phyloP scores from a whole-genome alignment of 2,888 invertebrate genomes.

The Eilema caniola region DNA sequence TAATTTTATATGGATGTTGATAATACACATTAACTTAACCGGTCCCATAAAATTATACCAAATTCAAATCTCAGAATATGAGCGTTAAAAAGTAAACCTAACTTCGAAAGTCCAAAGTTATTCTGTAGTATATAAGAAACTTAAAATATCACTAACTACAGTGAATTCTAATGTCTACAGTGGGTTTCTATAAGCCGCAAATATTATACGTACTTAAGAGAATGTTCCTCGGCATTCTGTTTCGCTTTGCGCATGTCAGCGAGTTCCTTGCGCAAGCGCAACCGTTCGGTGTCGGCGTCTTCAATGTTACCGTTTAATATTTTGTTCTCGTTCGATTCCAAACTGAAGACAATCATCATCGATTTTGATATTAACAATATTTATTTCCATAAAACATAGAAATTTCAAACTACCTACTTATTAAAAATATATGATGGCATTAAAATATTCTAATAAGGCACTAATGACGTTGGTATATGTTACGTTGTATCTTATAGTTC shows the following conservation, averaged over 20 bases:
- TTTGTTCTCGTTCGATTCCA: conserved; percentile 71
- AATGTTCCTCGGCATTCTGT: conserved; percentile 86
- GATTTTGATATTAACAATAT: conserved; percentile 16
- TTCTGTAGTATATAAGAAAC: not conserved
- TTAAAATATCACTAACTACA: conserved; percentile 11
- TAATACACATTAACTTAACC: not conserved
- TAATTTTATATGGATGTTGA: not conserved
- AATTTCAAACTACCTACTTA: not conserved
- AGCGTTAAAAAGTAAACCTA: not conserved
- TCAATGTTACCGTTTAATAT: conserved; percentile 73
- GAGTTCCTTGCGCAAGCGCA: conserved; percentile 86
- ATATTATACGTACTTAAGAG: conserved; percentile 82
- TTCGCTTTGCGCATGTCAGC: conserved; percentile 87
- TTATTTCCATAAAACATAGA: not conserved
- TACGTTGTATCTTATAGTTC: no score
- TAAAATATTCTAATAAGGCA: not conserved
- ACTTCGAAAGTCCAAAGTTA: not conserved
- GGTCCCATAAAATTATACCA: not conserved
- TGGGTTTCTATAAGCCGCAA: conserved; percentile 22
- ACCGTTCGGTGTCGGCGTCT: conserved; percentile 82
- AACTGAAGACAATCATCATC: conserved; percentile 51
- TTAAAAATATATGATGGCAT: not conserved
- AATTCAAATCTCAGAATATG: not conserved
- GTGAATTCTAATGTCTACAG: conserved; percentile 23
- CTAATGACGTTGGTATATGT: not conserved